Evolutionary conservation across 2,797 vertebrate genomes (phyloP), one percentile per base, ranked within the genome.

Genomic region (Coregonus sp.): DNA sequence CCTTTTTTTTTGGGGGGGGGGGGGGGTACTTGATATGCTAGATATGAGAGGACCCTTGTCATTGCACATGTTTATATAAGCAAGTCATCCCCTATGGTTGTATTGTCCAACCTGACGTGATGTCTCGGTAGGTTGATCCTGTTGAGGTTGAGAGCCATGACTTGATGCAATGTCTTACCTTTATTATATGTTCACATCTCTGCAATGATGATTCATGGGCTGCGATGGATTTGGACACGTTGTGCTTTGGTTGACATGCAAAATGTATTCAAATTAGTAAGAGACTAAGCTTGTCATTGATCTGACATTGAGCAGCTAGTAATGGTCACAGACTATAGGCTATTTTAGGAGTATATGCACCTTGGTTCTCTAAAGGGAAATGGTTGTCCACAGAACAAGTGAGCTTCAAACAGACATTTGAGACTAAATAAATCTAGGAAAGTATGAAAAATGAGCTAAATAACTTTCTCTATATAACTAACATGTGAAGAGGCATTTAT

Each of bases 361-460:
- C 68, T 66, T 40, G 54, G 40, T 71, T 50, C 20, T 3, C 50
- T 47, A 73, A 51, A 9, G 71, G 74, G 31, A 63, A 73, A 2
- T 76, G 14, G 74, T 75, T 52, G 14, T 90, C 89, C 89, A 89
- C 84, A 85, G 90, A 89, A 85, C 78, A 78, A 1, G 66, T 68
- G 40, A 47, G 74, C 86, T 90, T 86, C 85, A 66, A 56, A 73
- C 66, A 59, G 84, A 85, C 86, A 77, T 76, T 37, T 85, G 75
- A 87, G 78, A 86, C 87, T 18, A 73, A 74, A 80, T 66, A 70
- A 37, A 66, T 59, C 61, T 56, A 54, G 18, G 31, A 83, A 83
- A 87, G 80, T 75, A 76, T 73, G 71, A 82, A 78, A 77, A 80
- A 72, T 81, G 76, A 85, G 77, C 79, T 79, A 75, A 74, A 86